A percentile compares a stretch with the other conserved stretches of the same genome.
Evolutionary conservation across 2,797 vertebrate species (phyloP).

Genomic region (Rhynchonycteris naso): DNA sequence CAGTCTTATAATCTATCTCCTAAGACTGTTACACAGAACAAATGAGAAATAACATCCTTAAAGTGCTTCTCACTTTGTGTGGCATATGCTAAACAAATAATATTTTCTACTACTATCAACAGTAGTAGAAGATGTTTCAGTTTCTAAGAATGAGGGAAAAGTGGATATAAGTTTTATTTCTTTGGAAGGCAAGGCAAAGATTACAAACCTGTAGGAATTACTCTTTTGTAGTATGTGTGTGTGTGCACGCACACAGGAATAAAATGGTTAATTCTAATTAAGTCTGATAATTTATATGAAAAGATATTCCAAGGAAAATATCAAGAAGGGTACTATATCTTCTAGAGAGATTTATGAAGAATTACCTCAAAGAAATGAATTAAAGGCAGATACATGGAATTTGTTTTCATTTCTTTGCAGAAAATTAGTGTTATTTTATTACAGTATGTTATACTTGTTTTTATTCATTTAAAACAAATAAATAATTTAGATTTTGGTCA

Average conservation of each 20-base stretch:
- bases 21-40: neutral
- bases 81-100: neutral
- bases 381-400: constrained; percentile 1
- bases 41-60: neutral
- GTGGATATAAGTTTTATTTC: neutral
- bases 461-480: constrained; percentile 32
- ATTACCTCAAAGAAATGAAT: constrained; percentile 24
- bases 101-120: neutral
- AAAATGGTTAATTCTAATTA: constrained; percentile 28
- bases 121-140: neutral
- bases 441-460: neutral
- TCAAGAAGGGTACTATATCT: neutral
- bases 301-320: neutral
- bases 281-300: neutral
- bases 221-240: neutral
- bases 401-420: neutral
- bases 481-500: constrained; percentile 41
- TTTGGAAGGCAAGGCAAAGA: neutral
- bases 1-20: neutral
- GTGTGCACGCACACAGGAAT: neutral
- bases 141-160: neutral
- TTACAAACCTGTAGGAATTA: neutral
- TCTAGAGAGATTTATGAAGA: constrained; percentile 13
- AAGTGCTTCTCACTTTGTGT: neutral
- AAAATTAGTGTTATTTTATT: constrained; percentile 42